phyloP scores from a whole-genome alignment of 1,140 invertebrate genomes.

The Battus philenor region DNA sequence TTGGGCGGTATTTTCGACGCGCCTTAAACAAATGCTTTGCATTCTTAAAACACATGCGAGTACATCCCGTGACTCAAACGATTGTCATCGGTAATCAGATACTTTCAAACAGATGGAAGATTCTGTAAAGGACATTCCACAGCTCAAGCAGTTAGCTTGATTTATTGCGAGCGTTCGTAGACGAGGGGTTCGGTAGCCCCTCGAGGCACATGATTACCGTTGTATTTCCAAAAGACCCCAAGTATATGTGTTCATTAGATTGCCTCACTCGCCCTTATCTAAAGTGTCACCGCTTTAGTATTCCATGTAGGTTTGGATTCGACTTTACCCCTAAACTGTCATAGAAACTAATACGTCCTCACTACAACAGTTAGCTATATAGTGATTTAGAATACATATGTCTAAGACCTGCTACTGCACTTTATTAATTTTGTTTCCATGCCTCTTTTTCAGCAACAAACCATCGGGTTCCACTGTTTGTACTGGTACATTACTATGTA shows the following conservation, averaged over 20 bases:
- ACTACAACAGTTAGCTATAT: no score
- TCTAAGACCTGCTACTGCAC: neutral
- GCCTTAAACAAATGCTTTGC: constrained; percentile 14
- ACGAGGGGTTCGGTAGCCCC: constrained; percentile 10
- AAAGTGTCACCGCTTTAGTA: constrained; percentile 16
- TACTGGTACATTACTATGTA: neutral
- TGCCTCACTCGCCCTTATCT: constrained; percentile 13
- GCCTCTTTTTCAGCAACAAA: neutral
- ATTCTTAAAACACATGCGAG: constrained; percentile 6
- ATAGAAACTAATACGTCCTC: no score
- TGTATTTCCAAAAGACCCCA: constrained; percentile 12
- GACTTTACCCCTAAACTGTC: constrained; percentile 5
- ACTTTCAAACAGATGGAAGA: constrained; percentile 16
- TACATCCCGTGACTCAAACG: constrained; percentile 7
- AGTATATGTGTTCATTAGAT: constrained; percentile 16
- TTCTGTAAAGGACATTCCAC: constrained; percentile 18
- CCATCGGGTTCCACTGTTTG: neutral
- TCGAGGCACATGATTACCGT: constrained; percentile 16
- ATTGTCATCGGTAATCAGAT: constrained; percentile 3
- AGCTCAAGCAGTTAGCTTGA: constrained; percentile 37
- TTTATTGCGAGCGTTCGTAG: constrained; percentile 30
- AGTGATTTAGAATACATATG: neutral
- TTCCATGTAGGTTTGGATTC: constrained; percentile 7
- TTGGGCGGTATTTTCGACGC: constrained; percentile 26
- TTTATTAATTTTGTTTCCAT: neutral